phyloP scores from a whole-genome alignment of 2,113 vertebrate genomes.

The Podilymbus podiceps region DNA sequence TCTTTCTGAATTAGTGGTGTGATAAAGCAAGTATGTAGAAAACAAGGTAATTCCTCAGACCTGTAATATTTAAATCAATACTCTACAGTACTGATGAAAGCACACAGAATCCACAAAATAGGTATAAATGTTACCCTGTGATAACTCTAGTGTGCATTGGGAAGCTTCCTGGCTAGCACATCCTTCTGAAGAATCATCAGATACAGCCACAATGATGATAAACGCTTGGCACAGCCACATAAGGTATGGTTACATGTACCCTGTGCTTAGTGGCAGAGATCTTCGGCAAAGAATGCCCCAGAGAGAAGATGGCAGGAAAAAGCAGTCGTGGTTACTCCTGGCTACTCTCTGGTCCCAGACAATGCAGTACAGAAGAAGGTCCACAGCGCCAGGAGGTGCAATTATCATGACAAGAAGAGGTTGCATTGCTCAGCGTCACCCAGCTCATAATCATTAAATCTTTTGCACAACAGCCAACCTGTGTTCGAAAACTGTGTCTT shows the following conservation, averaged over 20 bases:
- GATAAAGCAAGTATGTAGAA: background rate
- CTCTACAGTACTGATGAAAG: background rate
- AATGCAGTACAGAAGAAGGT: background rate
- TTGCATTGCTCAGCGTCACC: background rate
- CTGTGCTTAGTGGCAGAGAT: background rate
- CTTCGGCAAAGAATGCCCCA: background rate
- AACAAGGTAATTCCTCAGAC: background rate
- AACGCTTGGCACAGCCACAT: background rate
- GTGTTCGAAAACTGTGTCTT: background rate
- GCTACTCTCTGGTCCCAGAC: background rate
- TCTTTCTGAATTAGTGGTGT: background rate
- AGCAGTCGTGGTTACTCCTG: accelerated
- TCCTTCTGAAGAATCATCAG: background rate
- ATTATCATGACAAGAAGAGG: background rate
- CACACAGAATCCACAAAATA: background rate
- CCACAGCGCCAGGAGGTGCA: background rate
- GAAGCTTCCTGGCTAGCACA: background rate
- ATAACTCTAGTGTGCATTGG: background rate
- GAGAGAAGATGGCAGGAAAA: background rate
- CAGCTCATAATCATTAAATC: background rate
- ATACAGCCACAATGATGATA: background rate
- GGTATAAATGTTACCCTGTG: background rate
- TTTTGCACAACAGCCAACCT: background rate
- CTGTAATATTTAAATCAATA: background rate
- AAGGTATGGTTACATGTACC: background rate